A percentile compares a stretch with the other conserved stretches of the same genome.
phyloP scores from a whole-genome alignment of 2,113 vertebrate genomes.

The Salminus brasiliensis region DNA sequence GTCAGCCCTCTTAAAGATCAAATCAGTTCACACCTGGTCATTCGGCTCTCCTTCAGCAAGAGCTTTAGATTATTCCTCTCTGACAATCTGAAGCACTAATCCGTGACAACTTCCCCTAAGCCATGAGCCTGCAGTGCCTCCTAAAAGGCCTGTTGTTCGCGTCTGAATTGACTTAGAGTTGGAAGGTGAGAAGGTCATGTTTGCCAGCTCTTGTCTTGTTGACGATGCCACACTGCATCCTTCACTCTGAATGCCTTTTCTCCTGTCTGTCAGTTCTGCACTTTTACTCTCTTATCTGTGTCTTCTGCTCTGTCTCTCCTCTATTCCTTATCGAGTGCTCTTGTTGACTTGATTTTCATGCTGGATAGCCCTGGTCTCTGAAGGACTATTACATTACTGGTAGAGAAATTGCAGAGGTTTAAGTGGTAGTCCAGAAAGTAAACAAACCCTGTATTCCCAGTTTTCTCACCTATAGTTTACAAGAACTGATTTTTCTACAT shows the following conservation, averaged over 20 bases:
- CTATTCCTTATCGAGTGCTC: constrained; percentile 63
- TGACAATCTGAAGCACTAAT: not conserved
- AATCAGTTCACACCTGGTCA: constrained; percentile 16
- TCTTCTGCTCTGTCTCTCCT: constrained; percentile 57
- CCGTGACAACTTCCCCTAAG: not conserved
- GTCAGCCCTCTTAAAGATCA: constrained; percentile 31
- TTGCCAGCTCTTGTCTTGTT: constrained; percentile 73
- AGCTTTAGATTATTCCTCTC: constrained; percentile 39
- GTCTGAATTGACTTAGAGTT: constrained; percentile 30
- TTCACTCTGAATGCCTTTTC: constrained; percentile 71
- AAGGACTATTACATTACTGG: not conserved
- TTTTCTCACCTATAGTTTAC: not conserved
- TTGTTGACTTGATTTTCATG: constrained; percentile 67
- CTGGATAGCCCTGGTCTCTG: constrained; percentile 55
- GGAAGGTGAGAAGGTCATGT: constrained; percentile 57
- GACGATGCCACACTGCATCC: constrained; percentile 73
- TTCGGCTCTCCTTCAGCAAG: constrained; percentile 42
- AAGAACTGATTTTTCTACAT: too few species aligned
- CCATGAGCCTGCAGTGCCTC: constrained; percentile 23
- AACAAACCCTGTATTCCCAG: not conserved
- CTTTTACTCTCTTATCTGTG: constrained; percentile 43
- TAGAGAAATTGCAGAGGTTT: not conserved
- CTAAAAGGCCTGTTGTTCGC: constrained; percentile 22
- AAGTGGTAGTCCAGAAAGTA: not conserved
- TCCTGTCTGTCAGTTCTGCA: constrained; percentile 55